Conservation (phyloP, 2,888 invertebrate genomes). For the Chloromyia formosa region DNA sequence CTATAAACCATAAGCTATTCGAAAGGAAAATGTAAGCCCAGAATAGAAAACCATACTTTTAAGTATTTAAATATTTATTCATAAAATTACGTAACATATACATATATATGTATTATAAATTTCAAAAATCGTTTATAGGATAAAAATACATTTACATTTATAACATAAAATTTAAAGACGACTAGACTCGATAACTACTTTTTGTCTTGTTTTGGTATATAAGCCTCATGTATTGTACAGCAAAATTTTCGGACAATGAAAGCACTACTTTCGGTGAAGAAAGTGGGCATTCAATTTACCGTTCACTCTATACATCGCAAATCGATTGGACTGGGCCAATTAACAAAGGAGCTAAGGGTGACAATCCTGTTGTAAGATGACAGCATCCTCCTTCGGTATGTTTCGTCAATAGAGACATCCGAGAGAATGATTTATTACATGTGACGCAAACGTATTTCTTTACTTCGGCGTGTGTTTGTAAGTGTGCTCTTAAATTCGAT, state of each 20-base stretch:
- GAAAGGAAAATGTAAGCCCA: too few species aligned
- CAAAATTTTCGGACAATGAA: background rate
- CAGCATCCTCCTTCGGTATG: conserved; percentile 59
- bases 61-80: background rate
- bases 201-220: conserved; percentile 24
- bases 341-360: background rate
- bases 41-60: too few species aligned
- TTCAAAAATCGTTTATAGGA: background rate
- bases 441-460: conserved; percentile 62
- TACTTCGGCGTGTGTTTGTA: conserved; percentile 62
- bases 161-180: background rate
- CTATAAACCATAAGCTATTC: too few species aligned
- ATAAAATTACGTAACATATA: conserved; percentile 16
- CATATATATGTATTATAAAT: background rate
- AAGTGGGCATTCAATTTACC: conserved; percentile 3
- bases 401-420: conserved; percentile 62
- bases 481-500: conserved; percentile 62
- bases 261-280: conserved; percentile 10
- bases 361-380: background rate
- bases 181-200: background rate
- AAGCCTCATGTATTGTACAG: conserved; percentile 25
- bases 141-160: background rate
- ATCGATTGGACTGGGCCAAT: background rate
- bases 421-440: conserved; percentile 62
- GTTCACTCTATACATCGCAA: background rate